phyloP scores from a whole-genome alignment of 1,140 invertebrate genomes.

The Amyelois transitella region DNA sequence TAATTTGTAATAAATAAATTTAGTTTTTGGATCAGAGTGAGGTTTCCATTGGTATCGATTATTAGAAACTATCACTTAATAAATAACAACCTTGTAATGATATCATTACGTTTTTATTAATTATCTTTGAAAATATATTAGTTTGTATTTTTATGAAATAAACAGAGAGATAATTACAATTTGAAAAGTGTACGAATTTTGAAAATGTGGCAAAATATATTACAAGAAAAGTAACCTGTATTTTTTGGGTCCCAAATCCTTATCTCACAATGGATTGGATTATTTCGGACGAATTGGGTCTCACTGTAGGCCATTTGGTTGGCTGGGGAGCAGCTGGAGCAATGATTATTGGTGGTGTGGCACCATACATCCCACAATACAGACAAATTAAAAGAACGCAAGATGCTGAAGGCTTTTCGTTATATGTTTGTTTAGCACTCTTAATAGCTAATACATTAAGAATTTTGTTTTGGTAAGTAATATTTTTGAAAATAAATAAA shows the following conservation, averaged over 20 bases:
- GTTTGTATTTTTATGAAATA: no score
- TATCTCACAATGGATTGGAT: slow-evolving; percentile 79
- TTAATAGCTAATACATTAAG: slow-evolving; percentile 96
- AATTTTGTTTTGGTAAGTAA: slow-evolving; percentile 96
- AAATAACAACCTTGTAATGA: no score
- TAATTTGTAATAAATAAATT: no score
- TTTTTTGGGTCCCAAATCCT: background rate
- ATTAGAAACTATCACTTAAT: no score
- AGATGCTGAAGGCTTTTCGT: slow-evolving; percentile 96
- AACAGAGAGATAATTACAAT: no score
- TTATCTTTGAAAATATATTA: no score
- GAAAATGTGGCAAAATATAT: background rate
- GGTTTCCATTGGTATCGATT: no score
- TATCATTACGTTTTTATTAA: no score
- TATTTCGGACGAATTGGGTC: slow-evolving; percentile 80
- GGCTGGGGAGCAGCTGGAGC: slow-evolving; percentile 82
- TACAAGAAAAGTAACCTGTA: background rate
- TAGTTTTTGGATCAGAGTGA: no score
- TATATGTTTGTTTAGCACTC: slow-evolving; percentile 96
- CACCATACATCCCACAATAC: slow-evolving; percentile 95
- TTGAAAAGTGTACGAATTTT: no score
- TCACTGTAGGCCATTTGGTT: slow-evolving; percentile 79
- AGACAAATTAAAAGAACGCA: slow-evolving; percentile 91
- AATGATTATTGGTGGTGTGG: slow-evolving; percentile 93
- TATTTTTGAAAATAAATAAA: background rate